phyloP scores from a whole-genome alignment of 2,113 vertebrate genomes.

The Tragelaphus imberbis region DNA sequence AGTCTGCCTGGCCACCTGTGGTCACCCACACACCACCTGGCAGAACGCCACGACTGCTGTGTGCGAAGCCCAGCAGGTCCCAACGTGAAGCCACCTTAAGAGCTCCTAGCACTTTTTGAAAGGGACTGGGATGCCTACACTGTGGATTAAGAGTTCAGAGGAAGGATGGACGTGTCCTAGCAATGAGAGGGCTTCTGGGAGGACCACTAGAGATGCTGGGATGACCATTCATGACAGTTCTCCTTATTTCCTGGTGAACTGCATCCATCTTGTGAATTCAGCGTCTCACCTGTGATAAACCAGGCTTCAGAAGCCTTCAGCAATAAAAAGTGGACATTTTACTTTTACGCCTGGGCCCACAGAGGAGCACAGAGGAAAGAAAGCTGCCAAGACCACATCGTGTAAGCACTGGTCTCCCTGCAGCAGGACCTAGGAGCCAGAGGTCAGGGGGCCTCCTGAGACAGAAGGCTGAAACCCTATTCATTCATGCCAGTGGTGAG shows the following conservation, averaged over 20 bases:
- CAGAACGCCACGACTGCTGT: not conserved
- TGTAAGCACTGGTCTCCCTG: fast-evolving
- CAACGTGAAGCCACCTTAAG: not conserved
- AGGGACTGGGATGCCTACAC: not conserved
- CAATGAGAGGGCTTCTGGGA: not conserved
- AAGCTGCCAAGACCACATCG: not conserved
- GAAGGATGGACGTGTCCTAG: not conserved
- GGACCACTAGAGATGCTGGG: not conserved
- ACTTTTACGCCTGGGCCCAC: not conserved
- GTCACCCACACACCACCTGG: not conserved
- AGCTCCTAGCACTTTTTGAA: not conserved
- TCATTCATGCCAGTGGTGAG: constrained; percentile 26
- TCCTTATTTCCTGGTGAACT: not conserved
- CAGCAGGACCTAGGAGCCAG: not conserved
- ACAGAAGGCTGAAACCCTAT: not conserved
- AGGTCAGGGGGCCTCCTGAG: not conserved
- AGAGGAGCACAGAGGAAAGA: not conserved
- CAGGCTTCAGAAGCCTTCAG: not conserved
- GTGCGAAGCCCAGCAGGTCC: not conserved
- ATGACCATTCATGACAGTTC: not conserved
- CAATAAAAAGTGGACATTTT: not conserved
- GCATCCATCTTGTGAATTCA: not conserved
- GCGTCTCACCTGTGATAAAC: not conserved
- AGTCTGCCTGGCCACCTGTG: not conserved
- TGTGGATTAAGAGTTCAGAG: not conserved